Percentiles rank a stretch among this genome's conserved stretches.
These are phyloP conservation scores for Asbolus verrucosus DNA, from an alignment of 1,140 invertebrate genomes.

Conservation along the genomic window DNA sequence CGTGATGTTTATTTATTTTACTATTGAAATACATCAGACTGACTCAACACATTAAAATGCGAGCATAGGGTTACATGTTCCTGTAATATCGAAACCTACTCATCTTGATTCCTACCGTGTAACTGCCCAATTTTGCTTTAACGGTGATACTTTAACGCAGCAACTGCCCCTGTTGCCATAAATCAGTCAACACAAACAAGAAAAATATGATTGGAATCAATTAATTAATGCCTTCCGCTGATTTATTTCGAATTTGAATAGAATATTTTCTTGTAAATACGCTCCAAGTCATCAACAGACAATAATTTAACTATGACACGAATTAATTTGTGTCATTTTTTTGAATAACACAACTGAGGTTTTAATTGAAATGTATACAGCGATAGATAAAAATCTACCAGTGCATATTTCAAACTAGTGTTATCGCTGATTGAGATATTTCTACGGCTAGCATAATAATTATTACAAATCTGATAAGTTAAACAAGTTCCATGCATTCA, in stretches of 20 bases:
- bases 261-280: conserved; percentile 15
- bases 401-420: conserved; percentile 18
- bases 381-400: conserved; percentile 24
- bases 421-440: conserved; percentile 11
- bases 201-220: conserved; percentile 19
- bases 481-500: conserved; percentile 4
- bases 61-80: background rate
- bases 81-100: background rate
- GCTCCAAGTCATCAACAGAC: background rate
- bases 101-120: background rate
- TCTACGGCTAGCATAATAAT: conserved; percentile 1
- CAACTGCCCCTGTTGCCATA: no score
- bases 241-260: conserved; percentile 27
- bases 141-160: background rate
- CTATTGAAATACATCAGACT: conserved; percentile 9
- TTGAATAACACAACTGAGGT: background rate
- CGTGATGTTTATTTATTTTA: conserved; percentile 31
- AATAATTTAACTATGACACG: conserved; percentile 9
- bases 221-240: conserved; percentile 7
- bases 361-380: conserved; percentile 34
- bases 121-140: background rate
- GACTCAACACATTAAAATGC: conserved; percentile 5
- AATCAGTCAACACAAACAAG: conserved; percentile 25
- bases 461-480: conserved; percentile 6
- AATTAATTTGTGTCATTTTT: conserved; percentile 25